A percentile compares a stretch with the other conserved stretches of the same genome.
Evolutionary conservation across 2,888 invertebrate genomes (phyloP).

Genomic region (Leucophora obtusa): DNA sequence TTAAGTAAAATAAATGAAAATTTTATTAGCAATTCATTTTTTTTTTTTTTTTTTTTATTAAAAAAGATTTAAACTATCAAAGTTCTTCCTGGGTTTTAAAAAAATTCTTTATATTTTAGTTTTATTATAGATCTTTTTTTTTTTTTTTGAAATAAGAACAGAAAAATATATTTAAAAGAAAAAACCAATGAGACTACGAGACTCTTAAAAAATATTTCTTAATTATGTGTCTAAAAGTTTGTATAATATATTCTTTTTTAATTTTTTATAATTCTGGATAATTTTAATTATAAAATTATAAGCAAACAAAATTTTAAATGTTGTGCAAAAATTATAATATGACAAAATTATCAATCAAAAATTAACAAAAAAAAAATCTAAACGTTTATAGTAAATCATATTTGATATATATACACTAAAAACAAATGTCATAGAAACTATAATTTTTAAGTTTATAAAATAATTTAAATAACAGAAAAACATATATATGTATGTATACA

Average conservation of each 20-base stretch:
- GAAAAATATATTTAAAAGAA: conserved; percentile 8
- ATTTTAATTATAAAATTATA: conserved; percentile 17
- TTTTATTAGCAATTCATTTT: conserved; percentile 7
- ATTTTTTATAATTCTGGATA: conserved; percentile 35
- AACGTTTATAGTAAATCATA: conserved; percentile 19
- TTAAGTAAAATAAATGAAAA: conserved; percentile 17
- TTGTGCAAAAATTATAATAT: conserved; percentile 68
- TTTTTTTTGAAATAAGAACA: not conserved
- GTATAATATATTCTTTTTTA: conserved; percentile 33
- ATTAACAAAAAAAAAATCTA: conserved; percentile 29
- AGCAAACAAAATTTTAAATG: conserved; percentile 35
- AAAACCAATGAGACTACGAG: conserved; percentile 69
- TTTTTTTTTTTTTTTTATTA: conserved; percentile 14
- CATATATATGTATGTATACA: conserved; percentile 57
- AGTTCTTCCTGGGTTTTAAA: conserved; percentile 62
- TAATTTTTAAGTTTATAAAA: conserved; percentile 62
- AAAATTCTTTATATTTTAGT: conserved; percentile 30
- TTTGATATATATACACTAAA: conserved; percentile 16
- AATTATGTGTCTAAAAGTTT: conserved; percentile 33
- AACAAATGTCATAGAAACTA: conserved; percentile 59
- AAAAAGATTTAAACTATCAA: conserved; percentile 42
- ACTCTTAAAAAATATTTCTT: conserved; percentile 64
- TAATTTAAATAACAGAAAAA: conserved; percentile 47
- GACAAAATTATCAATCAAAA: conserved; percentile 37
- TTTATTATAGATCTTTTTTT: not conserved